Evolutionary conservation across 2,113 vertebrate species (phyloP).

Genomic region (Mormoops blainvillei): DNA sequence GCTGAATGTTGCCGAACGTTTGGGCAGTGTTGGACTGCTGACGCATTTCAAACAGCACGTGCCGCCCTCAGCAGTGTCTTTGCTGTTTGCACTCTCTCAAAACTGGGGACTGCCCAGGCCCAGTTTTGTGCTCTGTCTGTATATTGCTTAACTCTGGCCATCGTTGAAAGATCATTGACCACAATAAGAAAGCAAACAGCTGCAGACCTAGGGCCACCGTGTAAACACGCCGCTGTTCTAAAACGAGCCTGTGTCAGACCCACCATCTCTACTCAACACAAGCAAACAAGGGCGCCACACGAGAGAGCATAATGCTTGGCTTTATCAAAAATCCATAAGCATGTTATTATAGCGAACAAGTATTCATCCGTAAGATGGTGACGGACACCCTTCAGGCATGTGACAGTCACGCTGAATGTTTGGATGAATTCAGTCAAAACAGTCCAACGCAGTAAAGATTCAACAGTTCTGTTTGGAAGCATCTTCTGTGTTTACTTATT

Average conservation of each 20-base stretch:
- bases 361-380: not conserved
- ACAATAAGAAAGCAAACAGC: not conserved
- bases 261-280: not conserved
- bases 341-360: not conserved
- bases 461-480: not conserved
- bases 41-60: not conserved
- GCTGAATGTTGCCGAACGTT: not conserved
- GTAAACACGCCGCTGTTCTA: not conserved
- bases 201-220: not conserved
- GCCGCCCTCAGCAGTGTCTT: not conserved
- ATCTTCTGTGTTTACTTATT: not conserved
- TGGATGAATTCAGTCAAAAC: not conserved
- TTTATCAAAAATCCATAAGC: not conserved
- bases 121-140: not conserved
- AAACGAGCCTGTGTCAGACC: not conserved
- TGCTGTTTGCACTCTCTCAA: not conserved
- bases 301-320: not conserved
- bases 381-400: not conserved
- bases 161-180: not conserved
- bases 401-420: not conserved
- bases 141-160: not conserved
- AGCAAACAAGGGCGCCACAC: rapidly evolving
- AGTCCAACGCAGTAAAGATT: not conserved
- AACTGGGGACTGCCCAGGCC: not conserved
- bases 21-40: not conserved